Evolutionary conservation across 2,888 invertebrate genomes (phyloP).

Genomic region (Ophioninae sp.): DNA sequence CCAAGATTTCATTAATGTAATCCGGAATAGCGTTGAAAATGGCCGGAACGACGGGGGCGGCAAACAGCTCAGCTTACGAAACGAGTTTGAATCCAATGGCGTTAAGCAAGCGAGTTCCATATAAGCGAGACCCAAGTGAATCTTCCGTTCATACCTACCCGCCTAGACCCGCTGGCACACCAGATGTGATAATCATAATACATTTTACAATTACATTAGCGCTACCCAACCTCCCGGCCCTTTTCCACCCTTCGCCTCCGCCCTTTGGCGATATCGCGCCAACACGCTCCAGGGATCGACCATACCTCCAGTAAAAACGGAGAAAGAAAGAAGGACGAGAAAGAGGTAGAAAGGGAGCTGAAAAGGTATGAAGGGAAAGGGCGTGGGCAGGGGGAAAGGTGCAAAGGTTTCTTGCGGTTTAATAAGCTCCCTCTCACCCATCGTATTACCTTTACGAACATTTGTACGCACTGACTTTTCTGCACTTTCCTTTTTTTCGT

Average conservation of each 20-base stretch:
- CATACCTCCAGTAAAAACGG: slow-evolving; percentile 4
- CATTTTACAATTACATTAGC: slow-evolving; percentile 65
- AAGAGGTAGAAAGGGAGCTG: not conserved
- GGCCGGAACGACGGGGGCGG: slow-evolving; percentile 13
- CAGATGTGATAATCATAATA: slow-evolving; percentile 62
- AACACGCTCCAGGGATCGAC: slow-evolving; percentile 12
- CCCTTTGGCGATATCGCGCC: slow-evolving; percentile 13
- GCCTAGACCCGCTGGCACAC: slow-evolving; percentile 7
- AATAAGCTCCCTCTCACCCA: slow-evolving; percentile 57
- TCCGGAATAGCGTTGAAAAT: slow-evolving; percentile 33
- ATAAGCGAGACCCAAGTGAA: slow-evolving; percentile 47
- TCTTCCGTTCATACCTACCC: slow-evolving; percentile 32
- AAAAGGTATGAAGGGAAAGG: not conserved
- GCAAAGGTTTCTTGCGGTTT: slow-evolving; percentile 56
- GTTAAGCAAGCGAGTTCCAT: not conserved
- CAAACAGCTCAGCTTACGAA: slow-evolving; percentile 25
- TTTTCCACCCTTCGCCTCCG: not conserved
- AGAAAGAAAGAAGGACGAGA: not conserved
- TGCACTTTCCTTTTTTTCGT: slow-evolving; percentile 12
- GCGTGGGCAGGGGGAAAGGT: not conserved
- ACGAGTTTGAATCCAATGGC: slow-evolving; percentile 26
- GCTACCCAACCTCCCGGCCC: not conserved
- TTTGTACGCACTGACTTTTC: slow-evolving; percentile 25
- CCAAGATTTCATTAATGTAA: slow-evolving; percentile 45
- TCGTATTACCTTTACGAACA: slow-evolving; percentile 24